Conservation (phyloP, 2,113 vertebrate species). For the Calypte anna region DNA sequence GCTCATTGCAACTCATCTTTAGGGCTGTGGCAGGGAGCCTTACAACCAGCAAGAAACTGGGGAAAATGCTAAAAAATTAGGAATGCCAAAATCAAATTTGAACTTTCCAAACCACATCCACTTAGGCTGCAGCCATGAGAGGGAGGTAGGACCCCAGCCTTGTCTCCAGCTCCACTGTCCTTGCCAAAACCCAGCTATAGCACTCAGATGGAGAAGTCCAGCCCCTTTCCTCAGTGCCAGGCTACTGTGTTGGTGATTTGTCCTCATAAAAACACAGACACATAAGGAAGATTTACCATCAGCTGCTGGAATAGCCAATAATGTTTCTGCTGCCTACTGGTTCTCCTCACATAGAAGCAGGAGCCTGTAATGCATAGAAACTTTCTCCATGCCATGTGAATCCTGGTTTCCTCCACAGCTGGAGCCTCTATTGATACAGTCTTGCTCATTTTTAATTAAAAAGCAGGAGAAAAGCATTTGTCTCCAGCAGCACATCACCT, state of each 20-base stretch:
- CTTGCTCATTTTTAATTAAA: background rate
- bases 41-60: background rate
- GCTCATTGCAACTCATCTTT: background rate
- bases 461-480: background rate
- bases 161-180: background rate
- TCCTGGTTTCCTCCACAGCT: background rate
- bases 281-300: rapidly evolving
- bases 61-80: background rate
- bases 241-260: background rate
- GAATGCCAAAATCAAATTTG: background rate
- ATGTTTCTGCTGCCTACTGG: background rate
- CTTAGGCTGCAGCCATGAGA: background rate
- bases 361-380: background rate
- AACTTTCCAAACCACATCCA: rapidly evolving
- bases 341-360: background rate
- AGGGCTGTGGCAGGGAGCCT: rapidly evolving
- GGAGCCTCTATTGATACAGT: background rate
- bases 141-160: background rate
- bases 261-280: background rate
- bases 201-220: background rate
- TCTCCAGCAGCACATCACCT: background rate
- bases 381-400: background rate
- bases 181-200: background rate
- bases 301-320: background rate
- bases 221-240: background rate